Base-by-base conservation (phyloP, 2,888 invertebrate species). In the Archaeoteleia sp. region DNA sequence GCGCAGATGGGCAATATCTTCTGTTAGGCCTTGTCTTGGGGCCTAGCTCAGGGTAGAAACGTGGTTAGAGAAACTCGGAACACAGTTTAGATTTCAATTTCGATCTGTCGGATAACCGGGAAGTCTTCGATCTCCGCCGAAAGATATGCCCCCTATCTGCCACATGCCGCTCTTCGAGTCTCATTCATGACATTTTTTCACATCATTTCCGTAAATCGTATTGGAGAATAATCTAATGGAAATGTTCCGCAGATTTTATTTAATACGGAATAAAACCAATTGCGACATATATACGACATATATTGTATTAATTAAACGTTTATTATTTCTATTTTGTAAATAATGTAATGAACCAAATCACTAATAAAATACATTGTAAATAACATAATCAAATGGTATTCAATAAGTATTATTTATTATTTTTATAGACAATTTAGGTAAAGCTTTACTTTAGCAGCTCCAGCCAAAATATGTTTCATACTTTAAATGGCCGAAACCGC, bases 1-100 rank as follows among this genome's bases (percentile, higher is more conserved):
- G 42, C 35, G 65, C 63, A 65, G 69, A 69, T 69, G 65, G 60
- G 45, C 27, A 20, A 29, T 23, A 43, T 49, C 49, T 55, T 54
- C 40, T 29, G n/a, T 29, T 30, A 20, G 27, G 8, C 7, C 12
- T 6, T 20, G 20, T 20, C 20, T 29, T 12, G 2, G 9, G 37
- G n/a, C 12, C 20, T 10, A 17, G 34, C 61, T 48, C 53, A 63
- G 60, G 60, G 49, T 68, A 53, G 58, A 61, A 39, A 45, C 15
- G 43, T 9, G 27, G 8, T 7, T 10, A 9, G 14, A n/a, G 15
- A 25, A 55, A 57, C 48, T 48, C 15, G 30, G 32, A 34, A 54
- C 43, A 15, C 23, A 34, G 58, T 53, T 62, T 68, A 48, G 43
- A 55, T 65, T 65, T 58, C 58, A 37, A 57, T 46, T 54, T 20